Conservation (phyloP, 2,888 invertebrate genomes). For the Geophilus truncorum region DNA sequence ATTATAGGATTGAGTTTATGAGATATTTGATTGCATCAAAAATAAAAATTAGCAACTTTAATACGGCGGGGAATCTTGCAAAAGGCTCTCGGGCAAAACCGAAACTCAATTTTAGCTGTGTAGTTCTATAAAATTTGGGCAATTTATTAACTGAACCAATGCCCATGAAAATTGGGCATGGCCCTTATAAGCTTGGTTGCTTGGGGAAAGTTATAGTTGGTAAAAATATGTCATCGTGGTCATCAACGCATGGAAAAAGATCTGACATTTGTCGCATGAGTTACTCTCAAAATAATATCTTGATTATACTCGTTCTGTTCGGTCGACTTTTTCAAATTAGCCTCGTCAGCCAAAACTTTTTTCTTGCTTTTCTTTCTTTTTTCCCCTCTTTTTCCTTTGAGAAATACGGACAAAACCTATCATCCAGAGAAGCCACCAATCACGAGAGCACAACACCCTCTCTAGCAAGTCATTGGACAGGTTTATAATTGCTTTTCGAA, state of each 20-base stretch:
- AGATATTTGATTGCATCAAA: not conserved
- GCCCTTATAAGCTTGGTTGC: not conserved
- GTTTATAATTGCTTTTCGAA: constrained; percentile 22
- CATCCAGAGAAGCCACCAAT: constrained; percentile 19
- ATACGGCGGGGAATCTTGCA: not conserved
- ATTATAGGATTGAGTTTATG: constrained; percentile 3
- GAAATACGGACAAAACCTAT: constrained; percentile 2
- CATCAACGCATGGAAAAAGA: not conserved
- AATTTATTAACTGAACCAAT: not conserved
- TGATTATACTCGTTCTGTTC: not conserved
- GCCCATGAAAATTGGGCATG: not conserved
- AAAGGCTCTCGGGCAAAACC: not conserved
- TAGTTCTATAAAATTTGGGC: not conserved
- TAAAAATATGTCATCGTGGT: not conserved
- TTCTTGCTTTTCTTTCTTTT: not conserved
- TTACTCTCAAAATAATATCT: not conserved
- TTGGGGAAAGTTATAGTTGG: not conserved
- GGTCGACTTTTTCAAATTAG: constrained; percentile 5
- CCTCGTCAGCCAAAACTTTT: constrained; percentile 20
- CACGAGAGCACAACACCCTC: not conserved
- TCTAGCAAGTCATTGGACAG: constrained; percentile 21
- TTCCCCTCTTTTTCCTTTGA: not conserved
- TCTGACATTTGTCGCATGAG: not conserved
- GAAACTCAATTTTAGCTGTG: not conserved
- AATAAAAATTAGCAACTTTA: not conserved